Percentiles rank a stretch among this genome's conserved stretches.
These are phyloP conservation scores for Euschistus heros DNA, from an alignment of 1,140 invertebrate genomes.

Conservation along the genomic window DNA sequence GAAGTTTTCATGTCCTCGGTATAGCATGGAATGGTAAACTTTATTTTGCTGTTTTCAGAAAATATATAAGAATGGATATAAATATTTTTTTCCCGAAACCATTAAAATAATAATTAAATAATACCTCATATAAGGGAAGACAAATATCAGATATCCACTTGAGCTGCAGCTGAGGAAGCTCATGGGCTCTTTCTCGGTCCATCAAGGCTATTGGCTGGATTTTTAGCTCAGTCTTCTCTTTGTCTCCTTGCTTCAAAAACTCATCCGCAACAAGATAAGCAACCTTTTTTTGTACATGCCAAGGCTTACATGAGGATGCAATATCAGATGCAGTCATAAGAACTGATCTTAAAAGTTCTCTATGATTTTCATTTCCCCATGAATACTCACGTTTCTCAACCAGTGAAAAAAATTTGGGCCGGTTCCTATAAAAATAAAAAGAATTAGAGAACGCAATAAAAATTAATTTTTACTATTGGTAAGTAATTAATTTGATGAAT, in stretches of 20 bases:
- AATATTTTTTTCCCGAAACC: too few species aligned
- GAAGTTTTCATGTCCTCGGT: not conserved
- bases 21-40: too few species aligned
- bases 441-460: too few species aligned
- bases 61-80: too few species aligned
- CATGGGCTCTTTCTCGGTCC: constrained; percentile 37
- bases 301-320: constrained; percentile 54
- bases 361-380: constrained; percentile 42
- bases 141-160: constrained; percentile 39
- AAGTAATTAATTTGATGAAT: too few species aligned
- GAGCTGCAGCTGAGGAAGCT: constrained; percentile 37
- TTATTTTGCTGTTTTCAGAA: too few species aligned
- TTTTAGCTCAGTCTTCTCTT: constrained; percentile 44
- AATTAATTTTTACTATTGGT: too few species aligned
- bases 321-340: constrained; percentile 60
- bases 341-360: constrained; percentile 45
- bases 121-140: constrained; percentile 37
- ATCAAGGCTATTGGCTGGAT: constrained; percentile 39
- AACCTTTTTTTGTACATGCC: constrained; percentile 47
- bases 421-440: constrained; percentile 35
- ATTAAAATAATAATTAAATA: too few species aligned
- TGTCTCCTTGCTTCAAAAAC: constrained; percentile 45
- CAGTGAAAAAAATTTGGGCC: constrained; percentile 44
- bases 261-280: constrained; percentile 37
- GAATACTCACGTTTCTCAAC: constrained; percentile 40